Base-by-base conservation (phyloP, 2,888 invertebrate species). In the Blastobasis adustella region DNA sequence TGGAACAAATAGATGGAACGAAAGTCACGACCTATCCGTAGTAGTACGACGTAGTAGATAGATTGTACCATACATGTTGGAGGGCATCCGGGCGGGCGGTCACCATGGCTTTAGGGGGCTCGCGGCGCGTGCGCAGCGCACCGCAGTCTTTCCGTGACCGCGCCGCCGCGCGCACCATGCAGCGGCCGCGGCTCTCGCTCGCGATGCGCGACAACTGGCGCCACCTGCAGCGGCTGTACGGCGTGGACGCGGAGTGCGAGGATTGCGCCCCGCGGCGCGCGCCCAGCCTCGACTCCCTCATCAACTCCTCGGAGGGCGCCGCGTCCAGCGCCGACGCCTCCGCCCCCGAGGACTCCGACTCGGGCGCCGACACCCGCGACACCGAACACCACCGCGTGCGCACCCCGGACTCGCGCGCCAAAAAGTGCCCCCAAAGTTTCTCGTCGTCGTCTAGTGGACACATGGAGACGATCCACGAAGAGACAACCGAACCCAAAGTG, bases 401-500 rank as follows among this genome's bases (percentile, higher is more conserved):
- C 1, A 77, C 76, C 50, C 66, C 67, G 53, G 74, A 69, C 57
- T 70, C 71, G 42, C 63, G 73, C 54, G 65, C 76, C 41, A 77
- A 85, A 69, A 88, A 85, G 70, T 85, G 75, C 64, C 79, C 77
- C 7, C 87, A 89, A 60, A 88, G 84, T 70, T 88, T 74, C 78
- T 89, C 89, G 60, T 89, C 88, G 23, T 88, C 88, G 60, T 91
- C 91, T 68, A 91, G 90, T 73, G 92, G 81, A 62, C 92, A 91
- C 75, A 95, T 95, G 95, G 95, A 94, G 79, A 95, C 95, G 49
- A 95, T 95, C 58, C 91, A 93, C 54, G 95, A 95, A 76, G 95
- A 95, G 68, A 91, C 91, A 41, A 88, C 86, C 46, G 95, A 95
- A 73, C 93, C 92, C n/a, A 95, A 95, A 84, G 91, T 95, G 67